These are phyloP conservation scores for Xestia sexstrigata DNA, from an alignment of 2,888 invertebrate genomes.

Conservation along the genomic window DNA sequence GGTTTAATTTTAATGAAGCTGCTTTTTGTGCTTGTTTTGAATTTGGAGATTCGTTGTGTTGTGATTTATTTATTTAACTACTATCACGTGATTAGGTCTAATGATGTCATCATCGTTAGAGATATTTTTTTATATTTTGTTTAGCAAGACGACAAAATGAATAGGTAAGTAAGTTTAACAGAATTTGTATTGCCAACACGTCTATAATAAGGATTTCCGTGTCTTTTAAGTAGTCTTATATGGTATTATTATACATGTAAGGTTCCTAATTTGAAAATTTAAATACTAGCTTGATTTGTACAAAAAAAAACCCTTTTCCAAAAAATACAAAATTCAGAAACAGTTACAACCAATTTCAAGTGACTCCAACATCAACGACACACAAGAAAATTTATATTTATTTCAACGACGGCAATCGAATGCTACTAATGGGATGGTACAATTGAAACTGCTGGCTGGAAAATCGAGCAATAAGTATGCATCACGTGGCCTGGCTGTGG, in stretches of 20 bases:
- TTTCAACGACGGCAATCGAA: slow-evolving; percentile 77
- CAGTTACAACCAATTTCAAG: slow-evolving; percentile 17
- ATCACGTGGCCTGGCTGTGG: slow-evolving; percentile 80
- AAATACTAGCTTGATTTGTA: no score
- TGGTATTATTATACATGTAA: no score
- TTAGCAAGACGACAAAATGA: background rate
- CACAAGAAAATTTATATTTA: slow-evolving; percentile 70
- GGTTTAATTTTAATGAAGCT: slow-evolving; percentile 61
- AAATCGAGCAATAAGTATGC: slow-evolving; percentile 90
- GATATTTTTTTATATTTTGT: background rate
- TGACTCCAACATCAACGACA: slow-evolving; percentile 3
- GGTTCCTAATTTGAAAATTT: no score
- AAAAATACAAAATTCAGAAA: slow-evolving; percentile 9
- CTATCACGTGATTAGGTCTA: background rate
- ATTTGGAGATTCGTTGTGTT: slow-evolving; percentile 6
- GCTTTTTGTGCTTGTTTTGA: slow-evolving; percentile 39
- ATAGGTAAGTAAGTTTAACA: fast-evolving
- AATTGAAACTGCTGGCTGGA: slow-evolving; percentile 87
- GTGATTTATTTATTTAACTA: slow-evolving; percentile 19
- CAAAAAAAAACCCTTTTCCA: no score
- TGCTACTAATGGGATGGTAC: slow-evolving; percentile 84
- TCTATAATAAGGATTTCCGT: background rate
- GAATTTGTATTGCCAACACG: background rate
- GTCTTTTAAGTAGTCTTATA: background rate
- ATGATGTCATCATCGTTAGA: background rate